Conservation (phyloP, 1,140 invertebrate species). For the Cardiocondyla obscurior region DNA sequence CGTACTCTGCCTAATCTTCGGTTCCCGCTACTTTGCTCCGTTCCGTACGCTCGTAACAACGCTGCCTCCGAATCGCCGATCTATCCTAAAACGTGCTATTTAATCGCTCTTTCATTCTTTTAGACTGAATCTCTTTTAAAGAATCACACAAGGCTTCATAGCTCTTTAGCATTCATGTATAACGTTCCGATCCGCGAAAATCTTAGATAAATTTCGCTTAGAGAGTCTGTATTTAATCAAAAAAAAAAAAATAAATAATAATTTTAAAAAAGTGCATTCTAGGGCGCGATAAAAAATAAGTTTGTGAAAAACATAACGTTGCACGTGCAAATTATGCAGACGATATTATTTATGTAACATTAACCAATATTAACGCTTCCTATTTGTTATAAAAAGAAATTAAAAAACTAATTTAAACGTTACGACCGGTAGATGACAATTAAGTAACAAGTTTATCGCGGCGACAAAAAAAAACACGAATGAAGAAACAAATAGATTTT, state of each 20-base stretch:
- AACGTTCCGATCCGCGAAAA: conserved; percentile 28
- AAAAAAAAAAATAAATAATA: too few species aligned
- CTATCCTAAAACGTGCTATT: too few species aligned
- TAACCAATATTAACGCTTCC: conserved; percentile 9
- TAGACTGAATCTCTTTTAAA: too few species aligned
- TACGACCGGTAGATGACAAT: neutral
- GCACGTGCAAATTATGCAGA: neutral
- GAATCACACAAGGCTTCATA: too few species aligned
- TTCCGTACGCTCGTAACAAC: too few species aligned
- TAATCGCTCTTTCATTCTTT: too few species aligned
- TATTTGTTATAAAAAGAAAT: neutral
- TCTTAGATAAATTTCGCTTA: conserved; percentile 50
- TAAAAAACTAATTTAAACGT: neutral
- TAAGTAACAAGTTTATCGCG: neutral
- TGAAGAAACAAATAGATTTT: neutral
- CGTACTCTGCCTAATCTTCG: too few species aligned
- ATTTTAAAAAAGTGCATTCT: too few species aligned
- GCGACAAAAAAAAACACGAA: neutral
- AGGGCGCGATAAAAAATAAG: conserved; percentile 21
- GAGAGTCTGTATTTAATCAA: too few species aligned
- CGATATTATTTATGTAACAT: conserved; percentile 68
- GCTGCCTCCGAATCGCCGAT: too few species aligned
- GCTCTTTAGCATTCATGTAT: conserved; percentile 26
- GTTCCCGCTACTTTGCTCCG: too few species aligned
- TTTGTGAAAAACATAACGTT: conserved; percentile 16